phyloP scores from a whole-genome alignment of 2,888 invertebrate genomes.

The Acleris emargana region DNA sequence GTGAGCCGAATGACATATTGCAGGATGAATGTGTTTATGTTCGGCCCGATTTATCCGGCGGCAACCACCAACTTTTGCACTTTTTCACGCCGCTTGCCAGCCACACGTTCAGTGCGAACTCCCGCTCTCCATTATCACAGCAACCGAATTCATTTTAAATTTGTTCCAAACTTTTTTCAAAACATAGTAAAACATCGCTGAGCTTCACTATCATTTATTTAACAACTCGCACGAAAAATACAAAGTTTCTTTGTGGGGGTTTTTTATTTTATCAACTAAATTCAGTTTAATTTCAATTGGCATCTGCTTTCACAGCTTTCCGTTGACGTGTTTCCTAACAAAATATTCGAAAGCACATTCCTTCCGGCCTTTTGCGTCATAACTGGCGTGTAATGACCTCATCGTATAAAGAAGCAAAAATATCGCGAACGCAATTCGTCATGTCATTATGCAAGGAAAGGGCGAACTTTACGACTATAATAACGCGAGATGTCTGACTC shows the following conservation, averaged over 20 bases:
- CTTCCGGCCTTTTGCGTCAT: slow-evolving; percentile 56
- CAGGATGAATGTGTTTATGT: slow-evolving; percentile 49
- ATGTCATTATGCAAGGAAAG: slow-evolving; percentile 83
- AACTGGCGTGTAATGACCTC: slow-evolving; percentile 74
- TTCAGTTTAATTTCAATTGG: slow-evolving; percentile 44
- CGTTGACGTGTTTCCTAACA: slow-evolving; percentile 43
- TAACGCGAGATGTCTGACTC: slow-evolving; percentile 82
- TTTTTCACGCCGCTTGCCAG: slow-evolving; percentile 79
- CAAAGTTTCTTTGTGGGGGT: slow-evolving; percentile 46
- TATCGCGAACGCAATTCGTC: slow-evolving; percentile 82
- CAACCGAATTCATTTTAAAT: slow-evolving; percentile 76
- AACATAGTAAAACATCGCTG: slow-evolving; percentile 54
- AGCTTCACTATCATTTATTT: slow-evolving; percentile 53
- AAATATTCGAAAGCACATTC: slow-evolving; percentile 54
- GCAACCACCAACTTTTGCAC: slow-evolving; percentile 72
- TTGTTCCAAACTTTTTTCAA: slow-evolving; percentile 58
- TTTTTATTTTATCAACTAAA: slow-evolving; percentile 51
- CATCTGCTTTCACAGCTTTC: slow-evolving; percentile 38
- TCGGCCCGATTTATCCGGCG: slow-evolving; percentile 55
- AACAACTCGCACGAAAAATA: slow-evolving; percentile 50
- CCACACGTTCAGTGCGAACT: slow-evolving; percentile 76
- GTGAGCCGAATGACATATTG: slow-evolving; percentile 40
- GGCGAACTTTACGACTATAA: slow-evolving; percentile 82
- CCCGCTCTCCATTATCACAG: slow-evolving; percentile 77
- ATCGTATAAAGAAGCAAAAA: slow-evolving; percentile 79